Evolutionary conservation across 2,113 vertebrate genomes (phyloP), one percentile per base, ranked within the genome.

Genomic region (Antechinus flavipes): DNA sequence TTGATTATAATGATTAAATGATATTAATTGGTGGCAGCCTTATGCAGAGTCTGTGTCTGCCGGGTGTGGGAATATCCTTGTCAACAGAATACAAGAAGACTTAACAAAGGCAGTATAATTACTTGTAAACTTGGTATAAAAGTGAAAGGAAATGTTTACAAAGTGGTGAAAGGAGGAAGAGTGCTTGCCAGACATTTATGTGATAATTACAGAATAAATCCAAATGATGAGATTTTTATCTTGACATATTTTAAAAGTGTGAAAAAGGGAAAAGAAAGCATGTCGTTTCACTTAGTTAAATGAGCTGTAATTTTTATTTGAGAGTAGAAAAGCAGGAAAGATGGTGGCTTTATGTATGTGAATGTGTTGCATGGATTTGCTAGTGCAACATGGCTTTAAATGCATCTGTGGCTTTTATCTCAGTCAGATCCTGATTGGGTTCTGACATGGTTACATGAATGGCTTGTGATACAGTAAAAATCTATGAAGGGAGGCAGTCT

Each of bases 301-400:
- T 52, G 46, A 35, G 96, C 95, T 90, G 84, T 94, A 24, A 46
- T 68, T 25, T 93, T 94, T 94, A 46, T 53, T 96, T 94, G 93
- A 91, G 53, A 89, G 68, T 89, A 89, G 27, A 93, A 50, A 90
- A 50, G 55, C 26, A 50, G 11, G 9, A 94, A 90, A 90, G 22
- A 42, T 54, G 42, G 1, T 93, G 50, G 58, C 53, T 95, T 49
- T 46, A 2, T 54, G 23, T 90, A 50, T 50, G 16, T 24, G 6
- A 55, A 10, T 91, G 53, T 91, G 24, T 90, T 91, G 2, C 19
- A 42, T 92, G 42, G 19, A 84, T 92, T 90, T 90, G 35, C 54
- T 35, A 26, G n/a, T 52, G 68, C 1, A 52, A 9, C 14, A 8
- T 89, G 89, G 35, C 76, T 53, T 91, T 96, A 76, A 90, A n/a